A percentile compares a stretch with the other conserved stretches of the same genome.
phyloP scores from a whole-genome alignment of 37 sponge, comb jelly and placozoan genomes.

The Mnemiopsis leidyi region DNA sequence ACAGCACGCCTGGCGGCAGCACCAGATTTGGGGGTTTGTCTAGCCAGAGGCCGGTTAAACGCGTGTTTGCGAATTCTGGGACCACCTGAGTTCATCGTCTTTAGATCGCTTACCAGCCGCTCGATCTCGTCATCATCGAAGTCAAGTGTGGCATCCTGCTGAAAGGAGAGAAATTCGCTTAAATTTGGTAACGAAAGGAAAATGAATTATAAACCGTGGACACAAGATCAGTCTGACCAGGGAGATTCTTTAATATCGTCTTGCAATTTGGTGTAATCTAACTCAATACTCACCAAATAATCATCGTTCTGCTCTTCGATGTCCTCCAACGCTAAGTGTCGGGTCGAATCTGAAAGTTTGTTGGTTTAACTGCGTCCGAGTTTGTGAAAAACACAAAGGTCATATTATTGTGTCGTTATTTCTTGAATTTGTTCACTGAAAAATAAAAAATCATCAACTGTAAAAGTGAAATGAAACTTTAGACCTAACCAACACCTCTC shows the following conservation, averaged over 20 bases:
- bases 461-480: too few relatives aligned
- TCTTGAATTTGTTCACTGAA: too few relatives aligned
- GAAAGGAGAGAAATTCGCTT: not conserved
- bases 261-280: too few relatives aligned
- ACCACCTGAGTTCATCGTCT: not conserved
- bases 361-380: too few relatives aligned
- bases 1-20: conserved; percentile 16
- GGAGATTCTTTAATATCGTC: too few relatives aligned
- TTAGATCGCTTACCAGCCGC: not conserved
- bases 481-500: too few relatives aligned
- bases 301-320: conserved; percentile 33
- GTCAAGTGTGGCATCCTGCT: not conserved
- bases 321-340: not conserved
- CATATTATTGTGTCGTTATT: too few relatives aligned
- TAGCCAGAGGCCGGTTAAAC: not conserved
- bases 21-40: conserved; percentile 7
- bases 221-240: too few relatives aligned
- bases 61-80: not conserved
- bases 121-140: not conserved
- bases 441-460: too few relatives aligned
- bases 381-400: too few relatives aligned
- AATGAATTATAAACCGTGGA: too few relatives aligned
- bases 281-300: conserved; percentile 40
- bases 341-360: conserved; percentile 8
- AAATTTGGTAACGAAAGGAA: too few relatives aligned